Evolutionary conservation across 2,113 vertebrate genomes (phyloP).

Genomic region (Menura novaehollandiae): DNA sequence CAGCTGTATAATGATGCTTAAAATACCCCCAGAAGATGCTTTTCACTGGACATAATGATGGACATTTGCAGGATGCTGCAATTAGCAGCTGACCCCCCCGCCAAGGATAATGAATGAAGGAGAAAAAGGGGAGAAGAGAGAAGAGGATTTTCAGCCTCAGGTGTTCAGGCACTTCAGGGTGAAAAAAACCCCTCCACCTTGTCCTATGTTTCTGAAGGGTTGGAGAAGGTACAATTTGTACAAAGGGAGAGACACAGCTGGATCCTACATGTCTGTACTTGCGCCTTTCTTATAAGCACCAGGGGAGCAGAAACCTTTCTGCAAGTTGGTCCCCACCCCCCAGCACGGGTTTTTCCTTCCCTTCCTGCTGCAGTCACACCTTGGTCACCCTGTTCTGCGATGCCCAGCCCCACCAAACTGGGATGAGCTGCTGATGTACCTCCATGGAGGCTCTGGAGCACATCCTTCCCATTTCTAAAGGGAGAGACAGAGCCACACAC

Average conservation of each 20-base stretch:
- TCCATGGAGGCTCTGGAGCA: background rate
- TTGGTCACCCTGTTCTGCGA: rapidly evolving
- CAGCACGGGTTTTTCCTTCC: background rate
- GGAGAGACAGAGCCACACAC: background rate
- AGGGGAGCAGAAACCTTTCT: background rate
- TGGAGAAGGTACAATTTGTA: background rate
- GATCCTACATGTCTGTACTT: background rate
- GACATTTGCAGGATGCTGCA: background rate
- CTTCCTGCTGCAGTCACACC: background rate
- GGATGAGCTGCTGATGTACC: background rate
- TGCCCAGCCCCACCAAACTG: background rate
- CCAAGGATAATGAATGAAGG: background rate
- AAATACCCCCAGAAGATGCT: background rate
- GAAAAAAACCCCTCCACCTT: background rate
- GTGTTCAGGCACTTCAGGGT: background rate
- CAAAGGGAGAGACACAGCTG: background rate
- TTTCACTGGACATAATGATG: background rate
- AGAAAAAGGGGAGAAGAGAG: background rate
- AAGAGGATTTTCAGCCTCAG: background rate
- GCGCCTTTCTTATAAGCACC: background rate
- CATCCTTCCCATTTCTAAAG: background rate
- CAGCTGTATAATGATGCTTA: background rate
- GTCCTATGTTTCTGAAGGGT: background rate
- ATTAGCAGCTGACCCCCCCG: background rate
- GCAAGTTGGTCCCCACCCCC: background rate